Base-by-base conservation (phyloP, 2,113 vertebrate genomes). In the Panurus biarmicus region DNA sequence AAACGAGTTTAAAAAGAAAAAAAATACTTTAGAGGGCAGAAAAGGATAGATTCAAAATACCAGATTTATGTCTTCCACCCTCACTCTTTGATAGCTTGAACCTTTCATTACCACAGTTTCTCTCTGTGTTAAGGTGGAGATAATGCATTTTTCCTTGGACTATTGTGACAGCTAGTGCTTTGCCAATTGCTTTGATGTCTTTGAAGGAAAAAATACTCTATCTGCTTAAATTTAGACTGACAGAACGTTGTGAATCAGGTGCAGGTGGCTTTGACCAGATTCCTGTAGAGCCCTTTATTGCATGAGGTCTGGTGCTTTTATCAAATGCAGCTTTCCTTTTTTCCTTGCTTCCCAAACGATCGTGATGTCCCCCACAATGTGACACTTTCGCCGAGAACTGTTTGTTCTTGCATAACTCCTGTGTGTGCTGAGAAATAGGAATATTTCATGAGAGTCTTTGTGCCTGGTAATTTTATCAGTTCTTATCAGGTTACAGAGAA, bases 331-430 rank as follows among this genome's bases (percentile, higher is more conserved):
- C 14, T 87, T 76, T 85, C 19, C 18, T 75, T 87, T 79, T 80
- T 83, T 80, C 51, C 40, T 48, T 78, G 81, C 57, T 33, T 86
- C 62, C 64, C 24, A 61, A 75, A 82, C 5, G 13, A 50, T 60
- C 2, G 2, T 42, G 64, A 73, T 81, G 51, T 89, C 83, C 45
- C 70, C 65, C 48, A 76, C 51, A 25, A 91, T 75, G 26, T 90
- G 92, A 85, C 36, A 35, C 67, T 96, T 90, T 10, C 31, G 20
- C 77, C 42, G 29, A 92, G 61, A 93, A 89, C 61, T 93, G 73
- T 95, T 96, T 94, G 89, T 87, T 90, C 66, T 94, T 96, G 88
- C 80, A 26, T 91, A 87, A 94, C 62, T 96, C 73, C 50, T 75
- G 51, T 79, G 77, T 87, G 71, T 87, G 58, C 83, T 64, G 70